Evolutionary conservation across 2,797 vertebrate species (phyloP).

Genomic region (Enteromius paludinosus): DNA sequence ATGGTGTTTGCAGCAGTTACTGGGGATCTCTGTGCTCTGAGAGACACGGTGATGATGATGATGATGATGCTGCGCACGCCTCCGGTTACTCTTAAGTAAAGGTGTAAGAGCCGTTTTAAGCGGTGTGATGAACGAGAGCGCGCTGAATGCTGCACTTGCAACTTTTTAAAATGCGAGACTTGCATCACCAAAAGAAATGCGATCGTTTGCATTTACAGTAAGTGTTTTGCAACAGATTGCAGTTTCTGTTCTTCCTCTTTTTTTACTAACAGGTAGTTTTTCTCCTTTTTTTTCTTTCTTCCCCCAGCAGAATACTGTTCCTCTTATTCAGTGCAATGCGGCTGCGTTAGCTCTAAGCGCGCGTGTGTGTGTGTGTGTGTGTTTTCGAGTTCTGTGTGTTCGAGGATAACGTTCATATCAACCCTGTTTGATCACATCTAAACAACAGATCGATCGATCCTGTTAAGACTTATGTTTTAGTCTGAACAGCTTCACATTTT

Average conservation of each 20-base stretch:
- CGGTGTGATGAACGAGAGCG: neutral
- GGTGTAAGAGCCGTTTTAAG: neutral
- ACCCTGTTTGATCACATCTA: neutral
- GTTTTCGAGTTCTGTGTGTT: slow-evolving; percentile 16
- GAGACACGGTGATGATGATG: neutral
- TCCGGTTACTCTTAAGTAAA: neutral
- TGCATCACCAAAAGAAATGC: slow-evolving; percentile 58
- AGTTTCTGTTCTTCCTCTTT: slow-evolving; percentile 58
- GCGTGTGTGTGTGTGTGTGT: slow-evolving; percentile 22
- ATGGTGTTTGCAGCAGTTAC: slow-evolving; percentile 72
- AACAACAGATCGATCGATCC: neutral
- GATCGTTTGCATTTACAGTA: slow-evolving; percentile 62
- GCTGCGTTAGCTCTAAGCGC: neutral
- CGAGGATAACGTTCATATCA: neutral
- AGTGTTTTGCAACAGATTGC: slow-evolving; percentile 61
- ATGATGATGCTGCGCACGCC: neutral
- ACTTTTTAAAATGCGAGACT: slow-evolving; percentile 53
- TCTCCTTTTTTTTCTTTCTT: slow-evolving; percentile 5
- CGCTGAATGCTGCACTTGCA: slow-evolving; percentile 55
- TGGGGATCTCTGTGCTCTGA: neutral
- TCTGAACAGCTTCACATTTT: neutral
- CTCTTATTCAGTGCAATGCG: slow-evolving; percentile 28
- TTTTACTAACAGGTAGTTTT: slow-evolving; percentile 49
- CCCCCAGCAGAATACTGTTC: slow-evolving; percentile 4
- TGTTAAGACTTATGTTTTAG: neutral